Conservation (phyloP, 2,113 vertebrate species). For the Marcusenius ussheri region DNA sequence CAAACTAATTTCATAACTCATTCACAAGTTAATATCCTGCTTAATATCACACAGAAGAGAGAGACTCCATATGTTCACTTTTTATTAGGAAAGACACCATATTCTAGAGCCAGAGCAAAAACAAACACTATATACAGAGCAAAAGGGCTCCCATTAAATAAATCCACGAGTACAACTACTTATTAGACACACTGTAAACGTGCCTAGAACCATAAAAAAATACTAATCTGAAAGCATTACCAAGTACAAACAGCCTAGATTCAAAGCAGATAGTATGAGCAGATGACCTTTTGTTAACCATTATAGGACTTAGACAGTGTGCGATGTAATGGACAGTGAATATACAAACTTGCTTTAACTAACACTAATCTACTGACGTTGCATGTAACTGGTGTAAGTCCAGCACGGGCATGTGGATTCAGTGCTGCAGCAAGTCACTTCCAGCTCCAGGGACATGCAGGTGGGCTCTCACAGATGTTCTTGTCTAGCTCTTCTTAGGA, state of each 20-base stretch:
- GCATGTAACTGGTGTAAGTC: neutral
- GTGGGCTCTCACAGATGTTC: neutral
- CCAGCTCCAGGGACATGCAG: neutral
- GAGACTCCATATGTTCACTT: neutral
- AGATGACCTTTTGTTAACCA: neutral
- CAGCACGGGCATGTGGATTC: neutral
- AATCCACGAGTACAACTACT: neutral
- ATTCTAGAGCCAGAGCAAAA: neutral
- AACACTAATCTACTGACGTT: neutral
- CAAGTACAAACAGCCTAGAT: neutral
- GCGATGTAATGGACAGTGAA: neutral
- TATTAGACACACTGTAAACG: neutral
- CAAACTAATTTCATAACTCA: neutral
- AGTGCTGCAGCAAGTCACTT: neutral
- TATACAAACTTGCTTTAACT: neutral
- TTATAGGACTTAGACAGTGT: neutral
- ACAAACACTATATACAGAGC: conserved; percentile 12
- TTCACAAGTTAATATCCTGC: neutral
- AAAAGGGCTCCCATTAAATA: neutral
- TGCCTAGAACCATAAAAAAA: neutral
- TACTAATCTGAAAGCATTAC: neutral
- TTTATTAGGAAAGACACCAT: conserved; percentile 9
- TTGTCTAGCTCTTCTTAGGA: neutral
- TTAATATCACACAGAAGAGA: neutral
- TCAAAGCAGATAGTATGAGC: neutral